phyloP scores from a whole-genome alignment of 2,113 vertebrate genomes.

The Trachemys scripta region DNA sequence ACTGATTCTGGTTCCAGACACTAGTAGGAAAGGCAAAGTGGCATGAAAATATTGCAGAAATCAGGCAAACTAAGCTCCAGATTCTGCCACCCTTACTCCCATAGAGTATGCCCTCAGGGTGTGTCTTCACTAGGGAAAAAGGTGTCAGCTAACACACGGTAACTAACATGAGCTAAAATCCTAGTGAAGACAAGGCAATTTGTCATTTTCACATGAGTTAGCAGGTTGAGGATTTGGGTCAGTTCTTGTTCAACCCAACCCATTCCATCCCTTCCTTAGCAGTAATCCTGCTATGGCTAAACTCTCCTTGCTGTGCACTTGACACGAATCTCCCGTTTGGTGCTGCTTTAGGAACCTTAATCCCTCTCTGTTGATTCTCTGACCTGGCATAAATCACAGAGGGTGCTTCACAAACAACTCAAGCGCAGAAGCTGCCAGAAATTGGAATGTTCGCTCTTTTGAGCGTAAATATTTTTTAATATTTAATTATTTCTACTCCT shows the following conservation, averaged over 20 bases:
- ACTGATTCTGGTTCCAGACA: not conserved
- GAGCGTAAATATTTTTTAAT: slow-evolving; percentile 19
- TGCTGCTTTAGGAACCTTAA: not conserved
- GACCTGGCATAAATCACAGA: not conserved
- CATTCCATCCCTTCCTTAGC: not conserved
- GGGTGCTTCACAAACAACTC: not conserved
- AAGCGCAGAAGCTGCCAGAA: not conserved
- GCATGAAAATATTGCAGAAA: fast-evolving
- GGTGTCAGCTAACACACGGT: not conserved
- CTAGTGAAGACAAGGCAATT: fast-evolving
- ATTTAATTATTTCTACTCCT: slow-evolving; percentile 63
- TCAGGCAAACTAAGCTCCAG: fast-evolving
- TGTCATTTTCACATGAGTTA: fast-evolving
- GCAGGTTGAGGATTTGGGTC: not conserved
- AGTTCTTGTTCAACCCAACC: fast-evolving
- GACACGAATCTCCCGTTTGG: fast-evolving
- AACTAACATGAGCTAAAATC: not conserved
- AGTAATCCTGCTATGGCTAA: not conserved
- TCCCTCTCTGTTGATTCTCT: not conserved
- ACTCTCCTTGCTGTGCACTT: not conserved
- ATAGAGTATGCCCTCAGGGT: not conserved
- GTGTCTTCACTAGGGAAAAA: not conserved
- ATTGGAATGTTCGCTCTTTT: not conserved
- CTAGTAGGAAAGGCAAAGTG: not conserved
- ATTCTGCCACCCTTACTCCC: not conserved